Conservation (phyloP, 2,888 invertebrate species). For the Tillus elongatus region DNA sequence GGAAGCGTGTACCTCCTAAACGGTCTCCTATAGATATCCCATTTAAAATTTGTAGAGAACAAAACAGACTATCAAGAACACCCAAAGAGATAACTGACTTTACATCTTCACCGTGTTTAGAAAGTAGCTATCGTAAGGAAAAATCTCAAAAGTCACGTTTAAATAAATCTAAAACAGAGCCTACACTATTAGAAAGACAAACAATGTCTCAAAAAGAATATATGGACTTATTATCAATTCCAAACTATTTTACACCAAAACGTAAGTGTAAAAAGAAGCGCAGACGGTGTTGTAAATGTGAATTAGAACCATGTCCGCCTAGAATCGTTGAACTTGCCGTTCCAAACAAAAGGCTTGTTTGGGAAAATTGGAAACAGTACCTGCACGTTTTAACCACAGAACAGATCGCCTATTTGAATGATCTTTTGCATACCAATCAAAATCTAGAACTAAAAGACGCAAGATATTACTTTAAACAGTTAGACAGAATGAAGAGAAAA, state of each 20-base stretch:
- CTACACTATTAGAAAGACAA: slow-evolving; percentile 10
- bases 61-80: background rate
- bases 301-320: slow-evolving; percentile 9
- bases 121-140: no score
- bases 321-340: slow-evolving; percentile 10
- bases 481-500: slow-evolving; percentile 26
- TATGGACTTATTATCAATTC: slow-evolving; percentile 11
- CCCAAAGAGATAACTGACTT: background rate
- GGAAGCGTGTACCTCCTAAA: background rate
- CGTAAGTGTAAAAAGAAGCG: background rate
- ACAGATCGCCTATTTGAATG: slow-evolving; percentile 26
- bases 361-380: slow-evolving; percentile 12
- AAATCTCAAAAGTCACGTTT: no score
- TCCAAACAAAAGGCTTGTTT: slow-evolving; percentile 9
- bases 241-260: slow-evolving; percentile 8
- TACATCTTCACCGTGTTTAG: no score
- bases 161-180: slow-evolving; percentile 10
- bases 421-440: slow-evolving; percentile 30
- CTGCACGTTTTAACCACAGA: slow-evolving; percentile 8
- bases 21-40: slow-evolving; percentile 1
- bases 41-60: slow-evolving; percentile 1
- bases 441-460: slow-evolving; percentile 33
- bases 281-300: background rate
- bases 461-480: slow-evolving; percentile 30
- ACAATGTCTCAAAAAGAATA: slow-evolving; percentile 12